Conservation (phyloP, 2,888 invertebrate species). For the Acanthosepion pharaonis region DNA sequence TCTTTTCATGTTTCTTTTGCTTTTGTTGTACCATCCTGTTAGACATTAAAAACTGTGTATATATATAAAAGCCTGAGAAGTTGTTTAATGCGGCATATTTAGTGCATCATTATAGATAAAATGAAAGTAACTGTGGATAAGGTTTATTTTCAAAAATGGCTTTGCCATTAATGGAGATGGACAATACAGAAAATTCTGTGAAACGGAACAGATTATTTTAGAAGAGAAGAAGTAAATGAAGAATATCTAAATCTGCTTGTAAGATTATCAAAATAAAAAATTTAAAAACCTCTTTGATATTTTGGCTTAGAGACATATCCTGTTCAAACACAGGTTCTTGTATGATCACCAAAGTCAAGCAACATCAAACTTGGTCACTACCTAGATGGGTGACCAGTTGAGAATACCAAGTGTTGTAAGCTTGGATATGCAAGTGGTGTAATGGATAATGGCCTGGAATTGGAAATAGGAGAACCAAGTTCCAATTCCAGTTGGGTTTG, state of each 20-base stretch:
- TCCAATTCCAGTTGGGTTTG: too few species aligned
- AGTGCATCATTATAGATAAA: not conserved
- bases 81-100: not conserved
- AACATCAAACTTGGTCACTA: too few species aligned
- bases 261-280: not conserved
- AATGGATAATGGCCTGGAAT: too few species aligned
- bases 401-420: too few species aligned
- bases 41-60: too few species aligned
- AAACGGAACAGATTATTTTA: not conserved
- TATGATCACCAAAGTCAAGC: too few species aligned
- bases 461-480: too few species aligned
- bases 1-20: not conserved
- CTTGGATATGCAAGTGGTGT: too few species aligned
- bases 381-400: too few species aligned
- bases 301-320: too few species aligned
- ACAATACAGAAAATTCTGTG: not conserved
- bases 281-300: not conserved
- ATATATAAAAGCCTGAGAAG: not conserved
- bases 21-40: not conserved
- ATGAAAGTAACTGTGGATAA: not conserved
- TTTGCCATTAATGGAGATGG: not conserved
- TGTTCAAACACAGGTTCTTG: too few species aligned
- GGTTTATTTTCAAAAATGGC: not conserved
- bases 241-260: not conserved
- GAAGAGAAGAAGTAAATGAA: not conserved